phyloP scores from a whole-genome alignment of 2,113 vertebrate genomes.

The Plecturocebus donacophilus region DNA sequence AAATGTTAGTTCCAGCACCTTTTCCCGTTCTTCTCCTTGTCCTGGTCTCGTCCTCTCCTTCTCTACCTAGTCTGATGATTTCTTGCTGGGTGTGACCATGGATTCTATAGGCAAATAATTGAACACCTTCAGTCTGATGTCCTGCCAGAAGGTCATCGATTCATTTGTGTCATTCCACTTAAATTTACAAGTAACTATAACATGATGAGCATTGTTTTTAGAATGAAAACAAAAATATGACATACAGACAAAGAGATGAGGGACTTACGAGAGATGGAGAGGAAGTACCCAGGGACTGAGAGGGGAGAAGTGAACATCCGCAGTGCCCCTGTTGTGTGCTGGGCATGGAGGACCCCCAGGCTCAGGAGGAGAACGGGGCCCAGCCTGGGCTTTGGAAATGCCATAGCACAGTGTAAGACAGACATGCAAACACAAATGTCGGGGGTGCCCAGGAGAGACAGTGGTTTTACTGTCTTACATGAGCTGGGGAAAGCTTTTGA shows the following conservation, averaged over 20 bases:
- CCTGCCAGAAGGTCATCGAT: not conserved
- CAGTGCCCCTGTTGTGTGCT: accelerated
- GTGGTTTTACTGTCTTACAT: not conserved
- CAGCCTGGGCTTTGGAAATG: not conserved
- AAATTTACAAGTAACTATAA: not conserved
- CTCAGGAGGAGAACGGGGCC: too few relatives aligned
- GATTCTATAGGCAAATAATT: not conserved
- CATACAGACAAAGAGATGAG: not conserved
- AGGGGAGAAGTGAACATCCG: not conserved
- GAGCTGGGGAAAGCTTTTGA: not conserved
- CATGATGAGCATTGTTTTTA: not conserved
- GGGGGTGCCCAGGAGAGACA: accelerated
- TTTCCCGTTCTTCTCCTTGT: not conserved
- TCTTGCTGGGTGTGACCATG: not conserved
- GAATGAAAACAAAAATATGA: not conserved
- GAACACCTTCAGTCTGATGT: not conserved
- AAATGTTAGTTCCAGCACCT: not conserved
- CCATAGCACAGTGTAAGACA: not conserved
- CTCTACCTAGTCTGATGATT: not conserved
- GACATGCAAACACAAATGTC: not conserved
- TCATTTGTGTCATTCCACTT: not conserved
- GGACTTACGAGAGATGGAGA: not conserved
- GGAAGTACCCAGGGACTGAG: not conserved
- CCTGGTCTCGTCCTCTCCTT: not conserved
- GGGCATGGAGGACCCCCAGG: not conserved